Base-by-base conservation (phyloP, 2,888 invertebrate species). In the Listrodromus nycthemerus region DNA sequence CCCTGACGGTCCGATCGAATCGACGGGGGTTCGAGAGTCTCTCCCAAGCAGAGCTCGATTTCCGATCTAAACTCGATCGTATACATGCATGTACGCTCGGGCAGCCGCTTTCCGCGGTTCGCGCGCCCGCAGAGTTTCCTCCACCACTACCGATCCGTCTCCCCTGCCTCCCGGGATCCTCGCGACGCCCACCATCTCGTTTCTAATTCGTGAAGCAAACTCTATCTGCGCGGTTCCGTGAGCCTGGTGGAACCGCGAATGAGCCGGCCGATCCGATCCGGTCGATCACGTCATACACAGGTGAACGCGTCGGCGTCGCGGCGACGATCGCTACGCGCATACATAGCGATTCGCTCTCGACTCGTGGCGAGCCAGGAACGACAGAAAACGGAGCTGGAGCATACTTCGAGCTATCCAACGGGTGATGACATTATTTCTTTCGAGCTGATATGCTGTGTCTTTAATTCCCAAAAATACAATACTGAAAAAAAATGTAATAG, bases 231-330 rank as follows among this genome's bases (percentile, higher is more conserved):
- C 37, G 63, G 61, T 27, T 69, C 27, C 41, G 70, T 58, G 77
- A 80, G 67, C 75, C 67, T 45, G 33, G 75, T 24, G n/a, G 55
- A 21, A 55, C 66, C 58, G 80, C 78, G 78, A 79, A 81, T 84
- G 84, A 79, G 80, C 86, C 86, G 86, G 65, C 70, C 81, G 84
- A 86, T 87, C 89, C 88, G 88, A 89, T 91, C 89, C 86, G 87
- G 89, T 86, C 87, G 91, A 90, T 90, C 88, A 90, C 92, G 92
- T 92, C 92, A 92, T 91, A 88, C 91, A 91, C 91, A 91, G 90
- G 90, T 91, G 90, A 92, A 90, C 86, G 90, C 91, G 91, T 92
- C 88, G 91, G 91, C 91, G 89, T 87, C 71, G 67, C 77, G 55
- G 78, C 52, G 61, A 69, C 80, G 67, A 63, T 74, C 55, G 76